phyloP scores from a whole-genome alignment of 2,797 vertebrate genomes.

The Lacerta bilineata region DNA sequence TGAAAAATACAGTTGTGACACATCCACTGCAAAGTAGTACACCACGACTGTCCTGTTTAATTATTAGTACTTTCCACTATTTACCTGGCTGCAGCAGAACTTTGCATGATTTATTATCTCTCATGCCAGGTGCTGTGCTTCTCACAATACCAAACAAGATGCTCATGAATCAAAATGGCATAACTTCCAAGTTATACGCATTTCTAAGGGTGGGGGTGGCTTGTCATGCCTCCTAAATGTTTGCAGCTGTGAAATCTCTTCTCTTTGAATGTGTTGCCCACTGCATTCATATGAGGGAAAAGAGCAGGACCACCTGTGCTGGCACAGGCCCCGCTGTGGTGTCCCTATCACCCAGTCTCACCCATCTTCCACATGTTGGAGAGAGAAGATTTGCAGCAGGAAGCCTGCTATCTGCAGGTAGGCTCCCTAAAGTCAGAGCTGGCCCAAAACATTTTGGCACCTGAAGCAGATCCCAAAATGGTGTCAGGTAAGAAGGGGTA shows the following conservation, averaged over 20 bases:
- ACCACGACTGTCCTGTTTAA: conserved; percentile 76
- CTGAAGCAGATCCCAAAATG: too few species aligned
- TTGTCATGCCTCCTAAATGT: neutral
- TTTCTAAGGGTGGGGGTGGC: too few species aligned
- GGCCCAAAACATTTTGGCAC: too few species aligned
- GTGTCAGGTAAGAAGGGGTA: too few species aligned
- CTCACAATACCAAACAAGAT: conserved; percentile 77
- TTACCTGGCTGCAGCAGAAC: conserved; percentile 73
- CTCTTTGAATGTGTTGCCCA: neutral
- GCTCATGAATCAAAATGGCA: conserved; percentile 58
- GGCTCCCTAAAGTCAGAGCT: too few species aligned
- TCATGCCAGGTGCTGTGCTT: conserved; percentile 79
- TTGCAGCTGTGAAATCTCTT: neutral
- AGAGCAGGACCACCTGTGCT: too few species aligned
- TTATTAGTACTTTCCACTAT: conserved; percentile 80
- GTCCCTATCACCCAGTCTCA: neutral
- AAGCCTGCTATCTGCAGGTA: too few species aligned
- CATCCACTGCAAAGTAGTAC: conserved; percentile 51
- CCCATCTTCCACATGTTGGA: neutral
- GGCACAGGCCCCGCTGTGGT: neutral
- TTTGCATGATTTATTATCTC: conserved; percentile 78
- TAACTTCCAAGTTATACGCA: neutral
- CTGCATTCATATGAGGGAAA: neutral
- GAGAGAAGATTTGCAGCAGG: too few species aligned
- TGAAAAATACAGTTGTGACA: conserved; percentile 54